A percentile compares a stretch with the other conserved stretches of the same genome.
phyloP scores from a whole-genome alignment of 2,113 vertebrate species.

The Blennius ocellaris region DNA sequence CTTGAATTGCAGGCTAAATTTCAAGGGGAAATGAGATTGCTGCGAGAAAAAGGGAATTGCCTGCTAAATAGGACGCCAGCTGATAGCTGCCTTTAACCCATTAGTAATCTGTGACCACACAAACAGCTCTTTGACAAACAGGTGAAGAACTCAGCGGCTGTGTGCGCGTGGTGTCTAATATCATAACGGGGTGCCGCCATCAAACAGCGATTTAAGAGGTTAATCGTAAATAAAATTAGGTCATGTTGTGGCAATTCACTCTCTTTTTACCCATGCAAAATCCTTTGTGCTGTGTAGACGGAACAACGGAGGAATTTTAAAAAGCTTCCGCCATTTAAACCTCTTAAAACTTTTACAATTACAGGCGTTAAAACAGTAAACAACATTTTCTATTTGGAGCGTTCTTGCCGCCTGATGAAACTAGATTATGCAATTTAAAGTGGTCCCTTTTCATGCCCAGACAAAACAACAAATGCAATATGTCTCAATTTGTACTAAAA shows the following conservation, averaged over 20 bases:
- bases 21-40: conserved; percentile 22
- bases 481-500: background rate
- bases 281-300: conserved; percentile 10
- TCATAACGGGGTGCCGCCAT: conserved; percentile 8
- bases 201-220: conserved; percentile 18
- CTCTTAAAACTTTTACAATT: conserved; percentile 12
- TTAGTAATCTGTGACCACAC: conserved; percentile 26
- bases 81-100: conserved; percentile 26
- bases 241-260: conserved; percentile 5
- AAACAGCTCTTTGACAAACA: background rate
- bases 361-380: conserved; percentile 6
- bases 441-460: background rate
- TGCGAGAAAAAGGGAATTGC: conserved; percentile 2
- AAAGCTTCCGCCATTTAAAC: background rate
- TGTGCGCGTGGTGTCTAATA: conserved; percentile 10
- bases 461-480: background rate
- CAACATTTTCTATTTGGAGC: background rate
- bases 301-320: conserved; percentile 7
- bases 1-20: conserved; percentile 2
- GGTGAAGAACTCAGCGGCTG: conserved; percentile 24
- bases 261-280: background rate
- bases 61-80: background rate
- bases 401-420: conserved; percentile 7
- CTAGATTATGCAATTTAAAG: conserved; percentile 3
- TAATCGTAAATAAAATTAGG: conserved; percentile 25